Base-by-base conservation (phyloP, 2,797 vertebrate species). In the Silurus lanzhouensis region DNA sequence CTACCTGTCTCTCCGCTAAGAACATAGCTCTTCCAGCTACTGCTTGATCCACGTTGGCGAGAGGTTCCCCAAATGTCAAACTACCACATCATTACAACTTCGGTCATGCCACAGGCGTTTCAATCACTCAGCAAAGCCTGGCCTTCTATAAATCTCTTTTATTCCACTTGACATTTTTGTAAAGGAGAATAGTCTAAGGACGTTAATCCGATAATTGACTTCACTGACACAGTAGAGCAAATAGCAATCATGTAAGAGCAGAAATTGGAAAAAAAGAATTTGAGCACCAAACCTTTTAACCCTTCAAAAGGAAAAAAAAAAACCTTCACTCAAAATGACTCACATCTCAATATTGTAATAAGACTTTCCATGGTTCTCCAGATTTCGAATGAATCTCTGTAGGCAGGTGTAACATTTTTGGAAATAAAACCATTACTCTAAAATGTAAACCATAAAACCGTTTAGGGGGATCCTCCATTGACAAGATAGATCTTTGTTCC, bases 101-200 rank as follows among this genome's bases (percentile, higher is more conserved):
- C 1, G 17, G 64, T 13, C 8, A 4, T 55, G 57, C 17, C 46
- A 55, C 19, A 58, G 12, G 25, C 25, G 3, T 78, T 61, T 78
- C 57, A 61, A 22, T 81, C 44, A 66, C 38, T 13, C 67, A 5
- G 64, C 72, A 57, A 46, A 81, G 67, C 17, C 1, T 46, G 2
- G 27, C 38, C 31, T 87, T 77, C 48, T 48, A 60, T 31, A 57
- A 84, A 81, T 80, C 83, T 57, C 15, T 44, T 63, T 84, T 22
- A 79, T 80, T 84, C 76, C 83, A 58, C 83, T 84, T 68, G 61
- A 83, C 61, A 31, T 77, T 83, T 76, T 81, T 71, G 48, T 46
- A 38, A 72, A 63, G n/a, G 19, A 64, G 31, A 70, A 46, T n/a
- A 48, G 9, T 61, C 75, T 15, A 25, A 83, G 15, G 46, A 83